Conservation (phyloP, 2,797 vertebrate genomes). For the Gephyroberyx darwinii region DNA sequence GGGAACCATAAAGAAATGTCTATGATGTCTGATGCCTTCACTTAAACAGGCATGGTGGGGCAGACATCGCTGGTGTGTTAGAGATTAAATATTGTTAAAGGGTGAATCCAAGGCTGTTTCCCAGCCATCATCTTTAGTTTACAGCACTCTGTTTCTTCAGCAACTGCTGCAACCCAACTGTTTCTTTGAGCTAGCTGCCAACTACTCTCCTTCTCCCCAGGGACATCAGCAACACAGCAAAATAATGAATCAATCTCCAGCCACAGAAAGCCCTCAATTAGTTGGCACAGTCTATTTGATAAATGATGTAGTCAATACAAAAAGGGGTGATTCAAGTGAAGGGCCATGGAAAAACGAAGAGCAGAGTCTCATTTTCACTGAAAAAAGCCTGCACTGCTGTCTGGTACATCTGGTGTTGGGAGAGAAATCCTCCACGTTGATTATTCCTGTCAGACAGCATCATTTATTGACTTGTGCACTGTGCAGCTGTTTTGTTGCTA, state of each 20-base stretch:
- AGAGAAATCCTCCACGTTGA: no score
- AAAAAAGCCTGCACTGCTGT: background rate
- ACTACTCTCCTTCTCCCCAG: slow-evolving; percentile 15
- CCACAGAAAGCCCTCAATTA: slow-evolving; percentile 1
- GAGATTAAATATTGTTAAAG: slow-evolving; percentile 20
- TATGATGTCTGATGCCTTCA: slow-evolving; percentile 37
- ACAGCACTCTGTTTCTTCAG: slow-evolving; percentile 16
- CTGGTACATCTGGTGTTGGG: background rate
- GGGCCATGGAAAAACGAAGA: background rate
- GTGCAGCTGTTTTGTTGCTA: slow-evolving; percentile 25
- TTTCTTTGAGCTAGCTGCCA: slow-evolving; percentile 20
- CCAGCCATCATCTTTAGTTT: slow-evolving; percentile 14
- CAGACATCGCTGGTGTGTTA: slow-evolving; percentile 2
- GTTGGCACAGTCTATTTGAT: background rate
- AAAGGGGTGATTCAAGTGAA: background rate
- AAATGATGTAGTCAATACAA: background rate
- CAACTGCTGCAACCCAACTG: slow-evolving; percentile 29
- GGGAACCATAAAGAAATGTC: slow-evolving; percentile 43
- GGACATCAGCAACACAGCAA: slow-evolving; percentile 10
- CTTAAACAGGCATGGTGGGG: slow-evolving; percentile 4
- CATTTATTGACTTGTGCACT: background rate
- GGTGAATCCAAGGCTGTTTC: slow-evolving; percentile 14
- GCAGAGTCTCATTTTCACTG: background rate
- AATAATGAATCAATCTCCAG: slow-evolving; percentile 20
- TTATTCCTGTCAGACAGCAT: background rate